phyloP scores from a whole-genome alignment of 2,888 invertebrate genomes.

The Aleiodes alternator region DNA sequence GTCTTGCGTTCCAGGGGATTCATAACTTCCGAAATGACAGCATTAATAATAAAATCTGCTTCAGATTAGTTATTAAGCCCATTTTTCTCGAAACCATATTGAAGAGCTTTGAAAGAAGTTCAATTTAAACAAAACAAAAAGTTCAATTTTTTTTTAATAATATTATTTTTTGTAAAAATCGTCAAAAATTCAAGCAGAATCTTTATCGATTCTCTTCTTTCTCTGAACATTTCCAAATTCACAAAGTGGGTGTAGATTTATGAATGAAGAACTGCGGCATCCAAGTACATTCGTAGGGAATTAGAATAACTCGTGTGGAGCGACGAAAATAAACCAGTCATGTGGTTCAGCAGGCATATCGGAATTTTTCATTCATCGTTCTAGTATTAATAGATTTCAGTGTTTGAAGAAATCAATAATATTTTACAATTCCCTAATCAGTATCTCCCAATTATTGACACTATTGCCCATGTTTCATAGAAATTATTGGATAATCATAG shows the following conservation, averaged over 20 bases:
- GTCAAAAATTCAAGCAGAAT: no score
- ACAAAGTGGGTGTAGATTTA: no score
- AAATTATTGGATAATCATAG: no score
- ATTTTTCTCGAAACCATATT: no score
- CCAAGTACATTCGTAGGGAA: no score
- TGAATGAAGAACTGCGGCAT: no score
- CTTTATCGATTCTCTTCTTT: no score
- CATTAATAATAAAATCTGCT: neutral
- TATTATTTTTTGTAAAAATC: no score
- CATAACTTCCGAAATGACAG: constrained; percentile 7
- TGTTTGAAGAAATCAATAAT: neutral
- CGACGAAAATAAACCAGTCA: neutral
- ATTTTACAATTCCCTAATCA: neutral
- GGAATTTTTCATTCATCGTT: constrained; percentile 8
- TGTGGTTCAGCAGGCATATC: neutral
- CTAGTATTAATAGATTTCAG: neutral
- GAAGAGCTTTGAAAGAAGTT: no score
- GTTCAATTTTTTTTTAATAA: neutral
- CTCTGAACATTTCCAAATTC: no score
- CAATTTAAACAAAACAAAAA: constrained; percentile 3
- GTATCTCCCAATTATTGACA: no score
- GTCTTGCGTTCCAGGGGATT: constrained; percentile 14
- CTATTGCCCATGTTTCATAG: no score
- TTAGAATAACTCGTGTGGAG: neutral
- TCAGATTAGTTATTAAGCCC: neutral